Conservation (phyloP, 2,797 vertebrate species). For the Novumbra hubbsi region DNA sequence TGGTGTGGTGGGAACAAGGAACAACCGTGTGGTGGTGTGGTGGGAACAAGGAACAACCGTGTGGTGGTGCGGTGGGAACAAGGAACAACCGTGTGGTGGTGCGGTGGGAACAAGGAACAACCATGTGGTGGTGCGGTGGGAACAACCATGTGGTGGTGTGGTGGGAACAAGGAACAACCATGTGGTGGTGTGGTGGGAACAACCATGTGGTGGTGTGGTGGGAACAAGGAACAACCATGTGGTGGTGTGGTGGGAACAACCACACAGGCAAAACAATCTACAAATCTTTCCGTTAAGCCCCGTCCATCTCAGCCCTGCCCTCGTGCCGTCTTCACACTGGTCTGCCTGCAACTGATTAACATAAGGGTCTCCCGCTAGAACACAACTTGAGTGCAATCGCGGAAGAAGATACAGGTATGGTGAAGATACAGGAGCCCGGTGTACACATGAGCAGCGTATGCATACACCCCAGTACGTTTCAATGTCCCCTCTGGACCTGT, state of each 20-base stretch:
- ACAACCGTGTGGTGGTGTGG: too few species aligned
- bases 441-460: neutral
- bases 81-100: too few species aligned
- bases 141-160: too few species aligned
- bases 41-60: too few species aligned
- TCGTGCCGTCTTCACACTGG: neutral
- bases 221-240: too few species aligned
- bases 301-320: neutral
- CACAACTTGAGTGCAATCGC: neutral
- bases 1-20: too few species aligned
- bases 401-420: neutral
- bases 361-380: neutral
- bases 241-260: neutral
- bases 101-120: too few species aligned
- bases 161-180: too few species aligned
- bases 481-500: neutral
- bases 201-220: too few species aligned
- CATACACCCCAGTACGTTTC: neutral
- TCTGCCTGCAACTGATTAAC: neutral
- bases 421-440: neutral
- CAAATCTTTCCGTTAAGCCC: neutral
- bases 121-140: too few species aligned
- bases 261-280: neutral
- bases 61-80: too few species aligned
- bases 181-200: too few species aligned